Evolutionary conservation across 2,797 vertebrate species (phyloP).

Genomic region (Clarias platycephalus): DNA sequence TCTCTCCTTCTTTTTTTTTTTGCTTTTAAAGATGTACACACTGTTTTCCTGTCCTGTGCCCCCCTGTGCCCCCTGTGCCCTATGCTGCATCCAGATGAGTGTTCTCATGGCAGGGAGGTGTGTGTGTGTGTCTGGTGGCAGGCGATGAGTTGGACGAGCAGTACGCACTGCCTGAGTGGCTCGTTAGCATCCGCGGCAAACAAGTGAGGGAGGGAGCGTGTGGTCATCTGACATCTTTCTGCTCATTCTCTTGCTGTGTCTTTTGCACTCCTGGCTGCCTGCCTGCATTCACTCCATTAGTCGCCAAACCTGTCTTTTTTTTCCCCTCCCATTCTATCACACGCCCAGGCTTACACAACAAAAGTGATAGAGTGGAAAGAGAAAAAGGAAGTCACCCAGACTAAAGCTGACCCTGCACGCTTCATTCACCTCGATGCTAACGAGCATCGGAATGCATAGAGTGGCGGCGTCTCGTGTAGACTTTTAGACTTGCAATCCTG

Average conservation of each 20-base stretch:
- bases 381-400: conserved; percentile 9
- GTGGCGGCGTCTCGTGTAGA: not conserved
- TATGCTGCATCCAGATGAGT: conserved; percentile 46
- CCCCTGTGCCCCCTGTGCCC: conserved; percentile 13
- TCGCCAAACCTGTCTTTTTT: conserved; percentile 29
- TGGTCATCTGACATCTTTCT: conserved; percentile 62
- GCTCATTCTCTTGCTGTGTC: conserved; percentile 52
- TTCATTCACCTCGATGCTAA: conserved; percentile 13
- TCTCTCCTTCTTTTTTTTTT: conserved; percentile 52
- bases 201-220: conserved; percentile 60
- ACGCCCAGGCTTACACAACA: conserved; percentile 35
- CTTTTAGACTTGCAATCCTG: conserved; percentile 8
- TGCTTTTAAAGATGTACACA: conserved; percentile 71
- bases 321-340: conserved; percentile 10
- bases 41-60: conserved; percentile 61
- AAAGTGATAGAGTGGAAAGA: conserved; percentile 2
- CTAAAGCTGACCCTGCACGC: not conserved
- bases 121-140: conserved; percentile 30
- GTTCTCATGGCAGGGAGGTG: conserved; percentile 44
- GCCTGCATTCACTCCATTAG: conserved; percentile 34
- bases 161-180: conserved; percentile 60
- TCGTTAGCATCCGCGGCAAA: conserved; percentile 72
- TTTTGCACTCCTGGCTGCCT: conserved; percentile 24
- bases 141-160: conserved; percentile 29
- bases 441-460: conserved; percentile 1